Percentiles rank a stretch among this genome's conserved stretches.
Conservation (phyloP, 1,140 invertebrate genomes). For the Sinella curviseta region DNA sequence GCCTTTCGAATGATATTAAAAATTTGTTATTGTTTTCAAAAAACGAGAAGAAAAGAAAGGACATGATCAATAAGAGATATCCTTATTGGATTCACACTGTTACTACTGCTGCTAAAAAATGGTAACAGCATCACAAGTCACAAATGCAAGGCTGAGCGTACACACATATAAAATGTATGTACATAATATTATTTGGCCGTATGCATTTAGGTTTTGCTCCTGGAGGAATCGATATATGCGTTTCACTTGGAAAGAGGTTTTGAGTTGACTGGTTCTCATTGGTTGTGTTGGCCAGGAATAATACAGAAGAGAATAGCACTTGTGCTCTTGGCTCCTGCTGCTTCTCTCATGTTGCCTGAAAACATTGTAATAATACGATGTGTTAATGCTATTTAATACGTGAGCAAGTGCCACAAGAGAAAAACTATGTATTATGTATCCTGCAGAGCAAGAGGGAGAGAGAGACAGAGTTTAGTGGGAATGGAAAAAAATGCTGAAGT, state of each 20-base stretch:
- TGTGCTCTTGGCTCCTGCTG: neutral
- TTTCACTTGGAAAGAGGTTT: conserved; percentile 26
- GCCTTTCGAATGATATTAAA: conserved; percentile 12
- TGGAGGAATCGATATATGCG: conserved; percentile 6
- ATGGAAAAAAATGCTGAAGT: neutral
- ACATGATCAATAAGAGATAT: neutral
- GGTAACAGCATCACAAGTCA: neutral
- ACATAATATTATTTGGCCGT: neutral
- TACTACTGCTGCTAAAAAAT: neutral
- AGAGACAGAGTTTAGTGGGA: neutral
- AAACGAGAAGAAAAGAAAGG: neutral
- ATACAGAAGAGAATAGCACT: conserved; percentile 5
- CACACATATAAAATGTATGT: neutral
- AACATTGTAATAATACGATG: neutral
- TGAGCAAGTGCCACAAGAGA: neutral
- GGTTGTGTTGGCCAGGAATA: neutral
- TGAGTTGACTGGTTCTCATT: conserved; percentile 15
- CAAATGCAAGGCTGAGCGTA: neutral
- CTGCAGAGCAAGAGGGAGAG: neutral
- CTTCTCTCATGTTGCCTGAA: neutral
- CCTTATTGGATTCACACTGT: neutral
- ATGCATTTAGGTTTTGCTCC: neutral
- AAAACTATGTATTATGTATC: neutral
- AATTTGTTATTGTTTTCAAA: conserved; percentile 21
- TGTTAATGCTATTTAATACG: neutral